Base-by-base conservation (phyloP, 2,797 vertebrate genomes). In the Micropoecilia bifurca region DNA sequence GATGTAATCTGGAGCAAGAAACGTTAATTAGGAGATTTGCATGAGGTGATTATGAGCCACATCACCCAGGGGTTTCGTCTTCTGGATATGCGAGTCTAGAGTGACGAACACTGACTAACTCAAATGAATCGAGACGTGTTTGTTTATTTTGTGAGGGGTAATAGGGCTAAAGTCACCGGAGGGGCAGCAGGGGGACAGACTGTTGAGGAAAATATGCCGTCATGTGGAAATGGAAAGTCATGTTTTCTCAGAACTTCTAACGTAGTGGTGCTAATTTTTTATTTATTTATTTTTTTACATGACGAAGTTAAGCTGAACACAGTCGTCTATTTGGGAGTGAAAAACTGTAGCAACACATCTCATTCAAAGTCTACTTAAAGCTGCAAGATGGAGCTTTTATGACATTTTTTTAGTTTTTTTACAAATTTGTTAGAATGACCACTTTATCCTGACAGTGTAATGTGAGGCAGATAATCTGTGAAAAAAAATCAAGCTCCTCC, bases 11-110 rank as follows among this genome's bases (percentile, higher is more conserved):
- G 80, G 89, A 83, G 87, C 77, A 83, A 88, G 85, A 78, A 77
- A 75, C 80, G 66, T 87, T 90, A 94, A 93, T 89, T 85, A 90
- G 80, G 71, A 48, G 63, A 91, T 94, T 92, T 90, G 87, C 90
- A 91, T 92, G 79, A 88, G 73, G 81, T 93, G 86, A 92, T 90
- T 89, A 90, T 88, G 77, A 86, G 75, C 81, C 79, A 77, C 85
- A 85, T 89, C 83, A 87, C 91, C 88, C 83, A 74, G 57, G 90
- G 88, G 82, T 76, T 89, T 89, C 85, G 80, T 90, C 83, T 84
- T 57, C n/a, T 22, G 79, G 83, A 85, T 78, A 80, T 84, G 66
- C 78, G 47, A 82, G 83, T 80, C 55, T 59, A 8, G 76, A 86
- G 88, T 73, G 55, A 18, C 83, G 85, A 84, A 83, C 75, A 50